Evolutionary conservation across 2,113 vertebrate species (phyloP), one percentile per base, ranked within the genome.

Genomic region (Triplophysa rosa): DNA sequence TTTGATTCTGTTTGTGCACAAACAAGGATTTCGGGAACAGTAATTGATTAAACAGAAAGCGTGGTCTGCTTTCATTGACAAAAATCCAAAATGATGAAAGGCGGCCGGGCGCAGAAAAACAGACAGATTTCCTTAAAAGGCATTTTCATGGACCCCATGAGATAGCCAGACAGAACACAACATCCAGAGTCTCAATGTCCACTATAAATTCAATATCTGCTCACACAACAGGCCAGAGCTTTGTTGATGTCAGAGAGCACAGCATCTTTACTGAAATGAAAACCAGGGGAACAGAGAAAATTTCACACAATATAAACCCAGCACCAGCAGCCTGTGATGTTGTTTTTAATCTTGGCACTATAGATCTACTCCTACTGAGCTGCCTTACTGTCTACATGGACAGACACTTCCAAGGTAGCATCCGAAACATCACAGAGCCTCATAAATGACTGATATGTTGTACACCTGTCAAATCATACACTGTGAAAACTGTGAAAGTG

Each of bases 121-220:
- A 33, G 56, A 23, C 21, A 42, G 3, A 42, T 73, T 62, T 73
- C 37, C 56, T 73, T 59, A 52, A 74, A 74, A 74, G 58, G 13
- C 9, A 19, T 65, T 76, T 65, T 33, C 61, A 65, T 40, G 19
- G 45, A n/a, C 47, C 73, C 73, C 23, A 14, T 52, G 73, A 59
- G 58, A 62, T 26, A 74, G 21, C 58, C 19, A 40, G 24, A 23
- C 40, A 33, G 45, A 76, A 40, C 8, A 4, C 42, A 49, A 52
- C 45, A 33, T 33, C 26, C 45, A 49, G 40, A 64, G 13, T n/a
- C 72, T n/a, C 72, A 24, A 16, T 75, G 59, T 75, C 61, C 72
- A 75, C 72, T 64, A 75, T 45, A 14, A 65, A 45, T 49, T 64
- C 24, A 76, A 65, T 76, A 76, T 21, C 45, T 11, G 24, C 62